A percentile compares a stretch with the other conserved stretches of the same genome.
These are phyloP conservation scores for Chrysomela aeneicollis DNA, from an alignment of 2,888 invertebrate genomes.

Conservation along the genomic window DNA sequence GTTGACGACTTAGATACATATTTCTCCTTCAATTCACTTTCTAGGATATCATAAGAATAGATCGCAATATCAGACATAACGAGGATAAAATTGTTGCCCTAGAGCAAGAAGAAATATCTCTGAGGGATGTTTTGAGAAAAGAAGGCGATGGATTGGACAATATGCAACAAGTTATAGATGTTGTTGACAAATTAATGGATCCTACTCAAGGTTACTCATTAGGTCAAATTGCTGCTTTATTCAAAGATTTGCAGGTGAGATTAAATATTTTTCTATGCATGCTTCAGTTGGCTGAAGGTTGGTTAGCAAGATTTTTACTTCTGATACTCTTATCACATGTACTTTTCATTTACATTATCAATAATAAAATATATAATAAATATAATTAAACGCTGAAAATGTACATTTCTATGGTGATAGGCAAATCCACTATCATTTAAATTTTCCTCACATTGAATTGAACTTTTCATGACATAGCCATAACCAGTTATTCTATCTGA, in stretches of 20 bases:
- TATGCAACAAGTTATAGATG: conserved; percentile 72
- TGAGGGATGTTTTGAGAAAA: conserved; percentile 72
- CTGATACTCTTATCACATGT: no score
- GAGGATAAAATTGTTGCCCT: conserved; percentile 82
- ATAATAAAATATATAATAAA: no score
- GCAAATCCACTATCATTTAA: no score
- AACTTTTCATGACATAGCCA: no score
- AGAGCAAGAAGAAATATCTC: conserved; percentile 78
- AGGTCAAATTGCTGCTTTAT: conserved; percentile 67
- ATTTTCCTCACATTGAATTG: no score
- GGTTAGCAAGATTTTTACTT: no score
- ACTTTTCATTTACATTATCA: no score
- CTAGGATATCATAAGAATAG: conserved; percentile 86
- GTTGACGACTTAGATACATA: no score
- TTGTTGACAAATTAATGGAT: conserved; percentile 70
- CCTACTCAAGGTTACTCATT: conserved; percentile 65
- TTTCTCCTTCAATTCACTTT: conserved; percentile 27
- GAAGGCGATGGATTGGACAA: conserved; percentile 78
- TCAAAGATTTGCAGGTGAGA: conserved; percentile 65
- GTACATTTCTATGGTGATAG: no score
- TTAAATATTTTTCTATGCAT: neutral
- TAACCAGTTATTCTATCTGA: no score
- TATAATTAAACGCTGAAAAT: no score
- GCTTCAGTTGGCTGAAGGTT: conserved; percentile 1
- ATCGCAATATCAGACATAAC: conserved; percentile 77